These are phyloP conservation scores for Steromphala cineraria DNA, from an alignment of 2,888 invertebrate genomes.

Conservation along the genomic window DNA sequence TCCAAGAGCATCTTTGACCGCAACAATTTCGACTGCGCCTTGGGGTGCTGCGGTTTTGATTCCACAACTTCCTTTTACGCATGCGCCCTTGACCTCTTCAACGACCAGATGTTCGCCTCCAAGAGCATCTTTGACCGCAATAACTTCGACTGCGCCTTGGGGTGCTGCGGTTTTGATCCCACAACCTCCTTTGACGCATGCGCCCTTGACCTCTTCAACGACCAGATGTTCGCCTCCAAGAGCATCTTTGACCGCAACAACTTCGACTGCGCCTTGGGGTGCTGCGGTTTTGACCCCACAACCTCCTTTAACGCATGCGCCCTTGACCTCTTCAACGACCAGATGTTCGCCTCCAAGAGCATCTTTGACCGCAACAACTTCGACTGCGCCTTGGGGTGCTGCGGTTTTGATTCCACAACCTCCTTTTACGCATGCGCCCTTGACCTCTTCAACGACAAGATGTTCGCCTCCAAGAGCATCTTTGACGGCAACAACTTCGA, in stretches of 20 bases:
- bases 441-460: too few relatives aligned
- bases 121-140: background rate
- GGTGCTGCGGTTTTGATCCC: background rate
- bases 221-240: background rate
- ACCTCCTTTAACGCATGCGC: too few relatives aligned
- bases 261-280: background rate
- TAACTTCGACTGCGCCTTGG: background rate
- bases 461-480: too few relatives aligned
- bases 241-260: background rate
- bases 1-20: background rate
- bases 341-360: too few relatives aligned
- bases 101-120: background rate
- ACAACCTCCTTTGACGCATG: background rate
- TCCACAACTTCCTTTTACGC: background rate
- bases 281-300: too few relatives aligned
- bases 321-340: too few relatives aligned
- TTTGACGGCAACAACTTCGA: too few relatives aligned
- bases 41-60: background rate
- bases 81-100: background rate
- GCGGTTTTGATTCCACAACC: too few relatives aligned
- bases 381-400: too few relatives aligned
- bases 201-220: background rate
- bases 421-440: too few relatives aligned
- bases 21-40: background rate
- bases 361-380: too few relatives aligned